Conservation (phyloP, 2,888 invertebrate species). For the Chirona hameri region DNA sequence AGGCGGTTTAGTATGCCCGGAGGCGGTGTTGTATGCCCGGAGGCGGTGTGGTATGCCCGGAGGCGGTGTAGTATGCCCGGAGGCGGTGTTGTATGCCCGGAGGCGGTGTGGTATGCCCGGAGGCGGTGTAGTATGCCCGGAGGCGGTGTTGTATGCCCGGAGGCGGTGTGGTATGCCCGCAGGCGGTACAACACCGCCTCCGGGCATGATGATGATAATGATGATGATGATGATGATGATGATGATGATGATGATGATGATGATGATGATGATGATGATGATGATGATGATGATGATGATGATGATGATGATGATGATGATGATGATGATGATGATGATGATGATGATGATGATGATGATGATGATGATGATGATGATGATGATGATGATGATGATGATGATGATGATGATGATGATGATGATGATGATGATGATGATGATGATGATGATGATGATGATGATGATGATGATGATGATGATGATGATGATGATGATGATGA, state of each 20-base stretch:
- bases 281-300: conserved; percentile 22
- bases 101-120: no score
- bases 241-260: background rate
- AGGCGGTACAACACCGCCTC: no score
- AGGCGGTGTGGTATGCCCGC: no score
- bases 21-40: no score
- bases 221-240: conserved; percentile 46
- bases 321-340: conserved; percentile 38
- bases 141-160: no score
- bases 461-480: conserved; percentile 40
- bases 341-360: conserved; percentile 39
- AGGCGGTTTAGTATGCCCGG: no score
- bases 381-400: conserved; percentile 40
- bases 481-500: conserved; percentile 40
- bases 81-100: no score
- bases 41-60: no score
- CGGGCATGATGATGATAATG: conserved; percentile 59
- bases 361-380: conserved; percentile 39
- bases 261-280: conserved; percentile 22
- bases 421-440: conserved; percentile 40
- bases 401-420: conserved; percentile 40
- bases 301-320: conserved; percentile 38
- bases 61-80: no score
- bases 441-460: conserved; percentile 40
- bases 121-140: no score